A percentile compares a stretch with the other conserved stretches of the same genome.
Conservation (phyloP, 2,888 invertebrate genomes). For the Lasioglossum morio region DNA sequence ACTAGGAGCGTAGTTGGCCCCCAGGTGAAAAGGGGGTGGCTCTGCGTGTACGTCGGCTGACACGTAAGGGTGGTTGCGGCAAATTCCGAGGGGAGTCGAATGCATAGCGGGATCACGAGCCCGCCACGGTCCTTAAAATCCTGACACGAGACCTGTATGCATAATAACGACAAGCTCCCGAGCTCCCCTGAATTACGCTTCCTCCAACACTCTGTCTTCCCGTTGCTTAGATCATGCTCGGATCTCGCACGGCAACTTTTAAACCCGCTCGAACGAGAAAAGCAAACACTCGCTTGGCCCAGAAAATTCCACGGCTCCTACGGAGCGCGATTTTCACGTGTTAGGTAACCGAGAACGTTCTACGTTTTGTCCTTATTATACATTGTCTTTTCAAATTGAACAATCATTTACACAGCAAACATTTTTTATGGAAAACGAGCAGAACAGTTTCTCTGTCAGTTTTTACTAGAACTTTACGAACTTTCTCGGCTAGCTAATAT, state of each 20-base stretch:
- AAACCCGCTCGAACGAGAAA: background rate
- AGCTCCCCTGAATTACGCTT: constrained; percentile 30
- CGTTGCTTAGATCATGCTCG: constrained; percentile 13
- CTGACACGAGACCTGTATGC: constrained; percentile 22
- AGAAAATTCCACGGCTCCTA: background rate
- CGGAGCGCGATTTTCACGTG: background rate
- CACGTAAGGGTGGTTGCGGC: constrained; percentile 14
- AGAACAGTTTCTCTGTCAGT: background rate
- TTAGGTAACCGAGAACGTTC: background rate
- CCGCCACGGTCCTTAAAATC: constrained; percentile 23
- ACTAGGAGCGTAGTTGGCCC: background rate
- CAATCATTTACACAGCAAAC: background rate
- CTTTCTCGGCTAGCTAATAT: background rate
- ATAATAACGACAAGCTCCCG: constrained; percentile 19
- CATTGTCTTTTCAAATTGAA: background rate
- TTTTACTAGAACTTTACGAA: background rate
- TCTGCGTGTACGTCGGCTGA: background rate
- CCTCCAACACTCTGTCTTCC: background rate
- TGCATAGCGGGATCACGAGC: constrained; percentile 9
- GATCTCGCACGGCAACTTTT: background rate
- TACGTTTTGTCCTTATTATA: background rate
- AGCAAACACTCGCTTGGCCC: background rate
- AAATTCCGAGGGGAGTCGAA: constrained; percentile 34
- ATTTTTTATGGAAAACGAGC: background rate
- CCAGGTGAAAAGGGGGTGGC: background rate